Percentiles rank a stretch among this genome's conserved stretches.
Conservation (phyloP, 2,888 invertebrate species). For the Allolobophora icterica region DNA sequence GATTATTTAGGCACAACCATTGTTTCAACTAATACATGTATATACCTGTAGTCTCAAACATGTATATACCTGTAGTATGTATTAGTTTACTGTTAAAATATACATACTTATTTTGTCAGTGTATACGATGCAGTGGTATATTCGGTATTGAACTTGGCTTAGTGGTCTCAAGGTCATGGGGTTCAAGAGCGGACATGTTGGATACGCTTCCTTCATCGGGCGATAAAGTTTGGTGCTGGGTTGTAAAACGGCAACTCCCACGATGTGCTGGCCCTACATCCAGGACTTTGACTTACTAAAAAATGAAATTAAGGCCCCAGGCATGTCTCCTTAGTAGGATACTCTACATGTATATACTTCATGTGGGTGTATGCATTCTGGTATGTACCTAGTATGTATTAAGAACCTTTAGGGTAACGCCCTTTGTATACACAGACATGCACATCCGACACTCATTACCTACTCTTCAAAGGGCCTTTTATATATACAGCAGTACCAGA, state of each 20-base stretch:
- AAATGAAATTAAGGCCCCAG: neutral
- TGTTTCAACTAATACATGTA: slow-evolving; percentile 21
- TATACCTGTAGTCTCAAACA: slow-evolving; percentile 31
- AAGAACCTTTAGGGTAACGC: too few species aligned
- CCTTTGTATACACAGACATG: neutral
- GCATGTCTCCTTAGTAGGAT: neutral
- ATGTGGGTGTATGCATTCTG: neutral
- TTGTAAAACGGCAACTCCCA: neutral
- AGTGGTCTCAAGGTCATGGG: neutral
- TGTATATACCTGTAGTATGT: slow-evolving; percentile 32
- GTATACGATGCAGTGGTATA: neutral
- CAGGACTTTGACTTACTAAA: neutral
- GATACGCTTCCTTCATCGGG: too few species aligned
- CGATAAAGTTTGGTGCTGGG: too few species aligned
- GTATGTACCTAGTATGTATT: too few species aligned
- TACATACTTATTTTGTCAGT: neutral
- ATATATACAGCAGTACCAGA: neutral
- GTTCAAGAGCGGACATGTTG: too few species aligned
- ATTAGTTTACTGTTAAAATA: neutral
- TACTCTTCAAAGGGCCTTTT: neutral
- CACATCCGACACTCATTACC: neutral
- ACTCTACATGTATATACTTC: neutral
- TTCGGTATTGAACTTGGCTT: neutral
- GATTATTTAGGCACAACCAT: neutral
- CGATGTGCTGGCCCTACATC: too few species aligned